phyloP scores from a whole-genome alignment of 2,797 vertebrate species.

The Microchirus variegatus region DNA sequence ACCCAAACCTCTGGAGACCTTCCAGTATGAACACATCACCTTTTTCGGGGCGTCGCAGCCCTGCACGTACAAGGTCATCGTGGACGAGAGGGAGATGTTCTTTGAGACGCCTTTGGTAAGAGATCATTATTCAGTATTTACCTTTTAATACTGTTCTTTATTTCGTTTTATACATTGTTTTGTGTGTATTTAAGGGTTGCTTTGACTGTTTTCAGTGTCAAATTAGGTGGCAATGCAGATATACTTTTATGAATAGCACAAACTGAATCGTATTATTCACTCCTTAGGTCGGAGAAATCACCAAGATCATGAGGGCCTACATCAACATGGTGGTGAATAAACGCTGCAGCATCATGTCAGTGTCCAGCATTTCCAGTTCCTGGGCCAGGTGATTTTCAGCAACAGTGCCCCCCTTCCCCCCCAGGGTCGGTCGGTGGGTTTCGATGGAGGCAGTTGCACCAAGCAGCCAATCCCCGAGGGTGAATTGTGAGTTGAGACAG shows the following conservation, averaged over 20 bases:
- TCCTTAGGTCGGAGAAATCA: conserved; percentile 90
- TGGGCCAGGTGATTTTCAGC: conserved; percentile 88
- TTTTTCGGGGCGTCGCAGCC: conserved; percentile 93
- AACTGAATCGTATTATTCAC: background rate
- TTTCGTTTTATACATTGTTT: background rate
- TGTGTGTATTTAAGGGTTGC: no score
- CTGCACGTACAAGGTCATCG: conserved; percentile 93
- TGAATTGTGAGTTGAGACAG: conserved; percentile 21
- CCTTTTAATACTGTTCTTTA: no score
- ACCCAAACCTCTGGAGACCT: conserved; percentile 91
- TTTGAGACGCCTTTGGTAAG: conserved; percentile 92
- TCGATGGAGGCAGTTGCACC: conserved; percentile 45
- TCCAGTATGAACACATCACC: conserved; percentile 93
- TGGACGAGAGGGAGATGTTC: conserved; percentile 94
- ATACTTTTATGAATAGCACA: background rate
- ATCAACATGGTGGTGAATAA: conserved; percentile 97
- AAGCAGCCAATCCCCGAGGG: conserved; percentile 39
- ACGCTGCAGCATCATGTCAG: conserved; percentile 91
- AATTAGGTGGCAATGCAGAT: background rate
- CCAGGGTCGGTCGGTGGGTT: conserved; percentile 30
- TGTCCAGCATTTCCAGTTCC: conserved; percentile 83
- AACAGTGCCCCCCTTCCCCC: conserved; percentile 8
- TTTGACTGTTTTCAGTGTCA: background rate
- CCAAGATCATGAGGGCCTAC: conserved; percentile 96
- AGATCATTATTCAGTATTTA: no score